Evolutionary conservation across 2,113 vertebrate genomes (phyloP).

Genomic region (Verasper variegatus): DNA sequence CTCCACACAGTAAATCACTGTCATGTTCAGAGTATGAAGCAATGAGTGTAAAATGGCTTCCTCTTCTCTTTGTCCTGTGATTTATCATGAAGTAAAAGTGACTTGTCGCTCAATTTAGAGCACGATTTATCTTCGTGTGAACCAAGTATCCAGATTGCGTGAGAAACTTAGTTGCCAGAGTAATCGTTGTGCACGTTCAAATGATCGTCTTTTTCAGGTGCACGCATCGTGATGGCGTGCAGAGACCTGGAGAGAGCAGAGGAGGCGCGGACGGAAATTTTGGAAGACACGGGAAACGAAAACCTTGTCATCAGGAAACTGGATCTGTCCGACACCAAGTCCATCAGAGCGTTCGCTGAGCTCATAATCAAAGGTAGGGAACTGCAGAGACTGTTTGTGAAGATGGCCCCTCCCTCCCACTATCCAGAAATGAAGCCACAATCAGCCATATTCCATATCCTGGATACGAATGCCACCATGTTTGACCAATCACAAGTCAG

Average conservation of each 20-base stretch:
- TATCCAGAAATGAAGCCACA: not conserved
- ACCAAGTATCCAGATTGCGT: not conserved
- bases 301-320: slow-evolving; percentile 79
- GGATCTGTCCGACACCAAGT: slow-evolving; percentile 82
- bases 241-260: slow-evolving; percentile 82
- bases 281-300: slow-evolving; percentile 81
- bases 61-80: not conserved
- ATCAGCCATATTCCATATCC: too few relatives aligned
- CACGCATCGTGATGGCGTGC: slow-evolving; percentile 83
- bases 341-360: slow-evolving; percentile 81
- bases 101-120: too few relatives aligned
- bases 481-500: not conserved
- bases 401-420: not conserved
- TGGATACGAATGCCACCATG: not conserved
- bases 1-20: not conserved
- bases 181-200: too few relatives aligned
- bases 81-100: not conserved
- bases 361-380: slow-evolving; percentile 77
- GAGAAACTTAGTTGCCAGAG: too few relatives aligned
- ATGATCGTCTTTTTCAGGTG: slow-evolving; percentile 64
- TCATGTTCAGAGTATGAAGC: not conserved
- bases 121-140: too few relatives aligned
- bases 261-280: slow-evolving; percentile 74
- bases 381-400: not conserved
- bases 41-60: not conserved